Conservation (phyloP, 2,113 vertebrate genomes). For the Elachura formosa region DNA sequence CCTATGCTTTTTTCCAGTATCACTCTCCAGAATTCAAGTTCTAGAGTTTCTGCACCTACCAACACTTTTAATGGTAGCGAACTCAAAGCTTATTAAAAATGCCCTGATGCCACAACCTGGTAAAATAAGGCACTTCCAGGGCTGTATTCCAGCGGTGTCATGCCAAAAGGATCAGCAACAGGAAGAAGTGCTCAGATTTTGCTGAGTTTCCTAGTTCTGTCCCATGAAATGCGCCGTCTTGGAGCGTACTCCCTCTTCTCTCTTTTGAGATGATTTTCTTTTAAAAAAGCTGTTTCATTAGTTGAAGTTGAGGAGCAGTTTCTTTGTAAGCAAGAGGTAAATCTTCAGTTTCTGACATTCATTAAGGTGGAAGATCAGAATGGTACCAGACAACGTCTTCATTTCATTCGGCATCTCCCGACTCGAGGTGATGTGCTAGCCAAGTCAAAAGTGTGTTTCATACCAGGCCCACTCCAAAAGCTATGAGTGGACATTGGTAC, state of each 20-base stretch:
- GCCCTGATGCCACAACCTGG: slow-evolving; percentile 44
- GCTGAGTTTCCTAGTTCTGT: slow-evolving; percentile 35
- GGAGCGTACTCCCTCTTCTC: neutral
- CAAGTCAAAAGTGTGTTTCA: neutral
- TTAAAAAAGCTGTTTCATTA: neutral
- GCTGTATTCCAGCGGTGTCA: slow-evolving; percentile 36
- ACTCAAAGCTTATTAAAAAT: slow-evolving; percentile 37
- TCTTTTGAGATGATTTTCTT: slow-evolving; percentile 64
- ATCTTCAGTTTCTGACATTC: slow-evolving; percentile 43
- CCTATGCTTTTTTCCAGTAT: neutral
- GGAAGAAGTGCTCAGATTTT: neutral
- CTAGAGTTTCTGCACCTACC: slow-evolving; percentile 29
- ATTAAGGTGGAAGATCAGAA: slow-evolving; percentile 30
- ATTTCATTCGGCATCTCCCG: neutral
- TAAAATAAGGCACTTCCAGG: slow-evolving; percentile 76
- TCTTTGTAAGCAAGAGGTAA: neutral
- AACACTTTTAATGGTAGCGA: slow-evolving; percentile 38
- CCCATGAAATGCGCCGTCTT: neutral
- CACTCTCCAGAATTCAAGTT: neutral
- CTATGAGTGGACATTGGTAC: slow-evolving; percentile 80
- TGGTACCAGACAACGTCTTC: slow-evolving; percentile 20
- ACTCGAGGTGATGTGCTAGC: neutral
- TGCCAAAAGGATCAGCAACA: neutral
- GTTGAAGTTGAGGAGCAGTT: neutral
- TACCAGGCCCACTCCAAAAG: neutral